Evolutionary conservation across 2,888 invertebrate species (phyloP), one percentile per base, ranked within the genome.

Genomic region (Noctua pronuba): DNA sequence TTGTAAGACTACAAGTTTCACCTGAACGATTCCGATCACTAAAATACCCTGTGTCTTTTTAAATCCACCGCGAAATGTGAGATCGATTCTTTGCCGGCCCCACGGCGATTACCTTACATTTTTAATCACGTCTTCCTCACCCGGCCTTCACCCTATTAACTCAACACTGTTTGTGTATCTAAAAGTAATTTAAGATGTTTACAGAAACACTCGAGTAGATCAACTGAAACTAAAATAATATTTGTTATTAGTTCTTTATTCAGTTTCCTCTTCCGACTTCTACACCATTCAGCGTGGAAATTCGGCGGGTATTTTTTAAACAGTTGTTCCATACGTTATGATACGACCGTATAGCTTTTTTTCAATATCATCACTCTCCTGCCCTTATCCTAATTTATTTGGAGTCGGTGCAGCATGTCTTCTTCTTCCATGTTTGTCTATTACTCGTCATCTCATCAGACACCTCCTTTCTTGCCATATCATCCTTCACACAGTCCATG

Each of bases 121-220:
- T 80, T 84, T 73, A 44, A 84, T 69, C 67, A 52, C 49, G 35
- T 31, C 49, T 55, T 58, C 31, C 41, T 38, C 62, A 52, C 16
- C 18, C 58, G 75, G 31, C 82, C 85, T 84, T 82, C 75, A 80
- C 74, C 38, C 46, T 80, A 49, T 70, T 80, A 66, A 55, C 84
- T 16, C 31, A 35, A 65, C 58, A 71, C n/a, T 79, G 49, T 67
- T 71, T 64, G 58, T 81, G 44, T 74, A 49, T 85, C 67, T 74
- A 75, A 79, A 55, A 79, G 70, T 79, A 70, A 69, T 18, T 80
- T 41, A 60, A 81, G 62, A 49, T 72, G 71, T 80, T 84, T 75
- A 75, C 38, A 44, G 58, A 67, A 78, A 31, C 55, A 64, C 67
- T 58, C 13, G 49, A 55, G 21, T 55, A n/a, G 10, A 80, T 72